A percentile compares a stretch with the other conserved stretches of the same genome.
Conservation (phyloP, 1,140 invertebrate genomes). For the Drosophila ficusphila region DNA sequence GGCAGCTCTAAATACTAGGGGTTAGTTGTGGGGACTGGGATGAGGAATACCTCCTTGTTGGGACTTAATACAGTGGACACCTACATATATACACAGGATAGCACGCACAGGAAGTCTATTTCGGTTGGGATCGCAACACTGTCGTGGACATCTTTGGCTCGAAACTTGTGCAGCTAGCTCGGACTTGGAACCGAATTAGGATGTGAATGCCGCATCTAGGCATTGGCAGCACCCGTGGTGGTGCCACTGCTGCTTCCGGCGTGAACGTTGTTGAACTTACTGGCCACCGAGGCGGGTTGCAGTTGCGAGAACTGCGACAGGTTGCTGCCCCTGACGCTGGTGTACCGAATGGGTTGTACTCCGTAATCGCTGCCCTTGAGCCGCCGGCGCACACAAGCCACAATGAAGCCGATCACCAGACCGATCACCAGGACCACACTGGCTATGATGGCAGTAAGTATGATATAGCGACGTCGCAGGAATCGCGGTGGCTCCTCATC, state of each 20-base stretch:
- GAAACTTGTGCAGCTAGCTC: conserved; percentile 41
- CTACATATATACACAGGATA: conserved; percentile 56
- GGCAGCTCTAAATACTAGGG: conserved; percentile 64
- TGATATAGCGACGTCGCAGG: conserved; percentile 72
- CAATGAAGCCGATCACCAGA: conserved; percentile 73
- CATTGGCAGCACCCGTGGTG: conserved; percentile 48
- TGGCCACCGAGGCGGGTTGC: conserved; percentile 61
- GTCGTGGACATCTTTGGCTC: conserved; percentile 75
- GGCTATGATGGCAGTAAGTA: conserved; percentile 74
- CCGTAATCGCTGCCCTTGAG: conserved; percentile 78
- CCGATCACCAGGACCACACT: conserved; percentile 74
- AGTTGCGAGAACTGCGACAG: conserved; percentile 72
- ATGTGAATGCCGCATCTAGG: conserved; percentile 27
- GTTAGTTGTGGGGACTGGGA: conserved; percentile 6
- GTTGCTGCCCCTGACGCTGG: conserved; percentile 79
- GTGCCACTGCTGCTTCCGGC: conserved; percentile 3
- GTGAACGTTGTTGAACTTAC: conserved; percentile 60
- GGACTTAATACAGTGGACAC: conserved; percentile 14
- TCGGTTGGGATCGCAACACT: conserved; percentile 41
- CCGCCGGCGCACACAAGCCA: conserved; percentile 70
- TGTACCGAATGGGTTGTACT: conserved; percentile 80
- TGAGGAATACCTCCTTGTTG: conserved; percentile 7
- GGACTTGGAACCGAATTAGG: conserved; percentile 2
- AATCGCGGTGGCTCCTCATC: conserved; percentile 79
- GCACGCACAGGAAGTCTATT: conserved; percentile 56